Base-by-base conservation (phyloP, 2,113 vertebrate genomes). In the Herpetotheres cachinnans region DNA sequence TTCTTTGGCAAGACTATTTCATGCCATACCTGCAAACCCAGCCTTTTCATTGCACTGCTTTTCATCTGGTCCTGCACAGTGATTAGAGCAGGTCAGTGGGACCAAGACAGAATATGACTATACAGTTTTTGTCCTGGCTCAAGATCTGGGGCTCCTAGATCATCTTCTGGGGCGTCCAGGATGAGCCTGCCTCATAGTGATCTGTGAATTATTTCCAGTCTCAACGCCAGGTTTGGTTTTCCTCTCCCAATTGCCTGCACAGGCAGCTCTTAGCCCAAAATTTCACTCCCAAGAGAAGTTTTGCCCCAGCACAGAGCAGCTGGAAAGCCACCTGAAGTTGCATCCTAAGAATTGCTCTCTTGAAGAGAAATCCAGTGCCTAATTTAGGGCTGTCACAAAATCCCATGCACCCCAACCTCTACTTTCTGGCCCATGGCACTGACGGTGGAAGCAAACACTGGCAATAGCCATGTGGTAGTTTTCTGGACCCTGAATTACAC, bases 401-500 rank as follows among this genome's bases (percentile, higher is more conserved):
- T 27, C 42, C 30, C 17, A 2, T 7, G 4, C 1, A 2, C 16
- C 26, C 30, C 79, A 52, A 3, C 13, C n/a, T 66, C 77, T 22
- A 3, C n/a, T 38, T n/a, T 19, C 74, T 54, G 76, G 9, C 50
- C 50, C 1, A 0, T 20, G 30, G 38, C 79, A 54, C 5, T 1
- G 52, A 11, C 2, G 6, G 62, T 25, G n/a, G 46, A 21, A 66
- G 29, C 61, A 72, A 82, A 47, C 52, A 14, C 24, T 19, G 62
- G 66, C 25, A 56, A 10, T 3, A 80, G 36, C 74, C 26, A 9
- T 1, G 10, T 6, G 22, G 36, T 13, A 22, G 16, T 8, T 47
- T 52, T 36, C 66, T 71, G 55, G 16, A 16, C 27, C 63, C 34
- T 17, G 30, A 73, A 59, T 32, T 11, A 73, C 66, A 27, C 20